These are phyloP conservation scores for Spea multiplicata DNA, from an alignment of 2,113 vertebrate genomes.

Conservation along the genomic window DNA sequence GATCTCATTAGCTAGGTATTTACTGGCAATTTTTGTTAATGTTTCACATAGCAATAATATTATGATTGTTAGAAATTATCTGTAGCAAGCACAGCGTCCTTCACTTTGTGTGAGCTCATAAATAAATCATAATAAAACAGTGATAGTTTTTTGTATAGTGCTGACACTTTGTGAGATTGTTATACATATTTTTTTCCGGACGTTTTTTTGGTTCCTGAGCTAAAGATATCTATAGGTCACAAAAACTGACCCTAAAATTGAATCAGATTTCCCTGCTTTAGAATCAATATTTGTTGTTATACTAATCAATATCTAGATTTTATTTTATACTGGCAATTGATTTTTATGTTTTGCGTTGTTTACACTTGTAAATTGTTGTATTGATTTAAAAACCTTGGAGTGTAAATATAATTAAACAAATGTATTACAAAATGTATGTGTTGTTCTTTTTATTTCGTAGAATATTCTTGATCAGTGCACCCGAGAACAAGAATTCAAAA, in stretches of 20 bases:
- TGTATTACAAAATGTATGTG: background rate
- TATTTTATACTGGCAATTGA: slow-evolving; percentile 9
- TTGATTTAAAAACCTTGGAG: slow-evolving; percentile 11
- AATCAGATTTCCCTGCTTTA: background rate
- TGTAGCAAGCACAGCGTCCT: background rate
- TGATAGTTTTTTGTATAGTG: background rate
- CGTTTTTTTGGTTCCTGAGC: background rate
- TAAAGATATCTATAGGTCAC: background rate
- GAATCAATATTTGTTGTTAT: background rate
- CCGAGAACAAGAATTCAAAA: slow-evolving; percentile 79
- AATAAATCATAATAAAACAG: background rate
- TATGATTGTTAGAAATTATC: too few species aligned
- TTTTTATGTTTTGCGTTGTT: slow-evolving; percentile 15
- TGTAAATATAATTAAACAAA: slow-evolving; percentile 3
- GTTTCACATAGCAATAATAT: too few species aligned
- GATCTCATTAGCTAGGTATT: too few species aligned
- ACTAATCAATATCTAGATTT: slow-evolving; percentile 9
- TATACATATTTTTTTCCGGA: background rate
- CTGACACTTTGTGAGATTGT: background rate
- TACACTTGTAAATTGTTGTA: slow-evolving; percentile 7
- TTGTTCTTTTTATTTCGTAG: slow-evolving; percentile 50
- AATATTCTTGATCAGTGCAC: slow-evolving; percentile 75
- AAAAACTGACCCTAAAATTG: background rate
- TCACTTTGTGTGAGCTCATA: background rate
- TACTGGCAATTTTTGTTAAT: too few species aligned